Conservation (phyloP, 2,797 vertebrate species). For the Pogonophryne albipinna region DNA sequence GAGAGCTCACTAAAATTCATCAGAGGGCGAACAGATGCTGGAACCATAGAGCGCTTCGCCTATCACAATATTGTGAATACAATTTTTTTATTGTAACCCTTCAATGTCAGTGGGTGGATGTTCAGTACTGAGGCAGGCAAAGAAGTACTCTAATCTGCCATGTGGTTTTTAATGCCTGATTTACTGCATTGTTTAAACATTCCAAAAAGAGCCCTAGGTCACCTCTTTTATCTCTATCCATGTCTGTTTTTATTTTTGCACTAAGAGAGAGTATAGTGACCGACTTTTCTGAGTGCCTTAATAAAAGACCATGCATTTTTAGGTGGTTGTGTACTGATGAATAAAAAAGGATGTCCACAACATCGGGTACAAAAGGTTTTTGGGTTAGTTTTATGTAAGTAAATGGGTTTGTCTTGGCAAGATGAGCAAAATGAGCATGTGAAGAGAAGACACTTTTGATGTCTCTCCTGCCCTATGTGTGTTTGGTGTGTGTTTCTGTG, state of each 20-base stretch:
- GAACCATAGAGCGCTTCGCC: constrained; percentile 4
- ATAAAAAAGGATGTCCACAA: constrained; percentile 35
- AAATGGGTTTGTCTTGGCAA: constrained; percentile 53
- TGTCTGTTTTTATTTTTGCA: constrained; percentile 58
- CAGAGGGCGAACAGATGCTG: constrained; percentile 49
- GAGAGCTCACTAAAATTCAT: constrained; percentile 40
- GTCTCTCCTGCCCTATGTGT: background rate
- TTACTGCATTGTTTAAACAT: constrained; percentile 59
- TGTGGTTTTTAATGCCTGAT: constrained; percentile 51
- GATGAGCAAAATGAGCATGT: constrained; percentile 41
- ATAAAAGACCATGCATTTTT: constrained; percentile 35
- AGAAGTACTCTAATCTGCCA: constrained; percentile 50
- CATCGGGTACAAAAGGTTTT: constrained; percentile 24
- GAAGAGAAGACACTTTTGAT: constrained; percentile 15
- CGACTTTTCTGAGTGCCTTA: constrained; percentile 39
- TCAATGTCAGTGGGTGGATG: constrained; percentile 43
- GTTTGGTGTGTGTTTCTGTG: background rate
- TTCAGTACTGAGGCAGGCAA: constrained; percentile 30
- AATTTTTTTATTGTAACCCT: constrained; percentile 24
- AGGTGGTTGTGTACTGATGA: constrained; percentile 36
- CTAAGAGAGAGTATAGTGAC: constrained; percentile 55
- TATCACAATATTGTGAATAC: constrained; percentile 35
- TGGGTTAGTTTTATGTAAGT: constrained; percentile 47
- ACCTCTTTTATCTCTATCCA: constrained; percentile 18
- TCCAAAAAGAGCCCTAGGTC: constrained; percentile 49